Percentiles rank a stretch among this genome's conserved stretches.
These are phyloP conservation scores for Synaphobranchus kaupii DNA, from an alignment of 2,797 vertebrate genomes.

Conservation along the genomic window DNA sequence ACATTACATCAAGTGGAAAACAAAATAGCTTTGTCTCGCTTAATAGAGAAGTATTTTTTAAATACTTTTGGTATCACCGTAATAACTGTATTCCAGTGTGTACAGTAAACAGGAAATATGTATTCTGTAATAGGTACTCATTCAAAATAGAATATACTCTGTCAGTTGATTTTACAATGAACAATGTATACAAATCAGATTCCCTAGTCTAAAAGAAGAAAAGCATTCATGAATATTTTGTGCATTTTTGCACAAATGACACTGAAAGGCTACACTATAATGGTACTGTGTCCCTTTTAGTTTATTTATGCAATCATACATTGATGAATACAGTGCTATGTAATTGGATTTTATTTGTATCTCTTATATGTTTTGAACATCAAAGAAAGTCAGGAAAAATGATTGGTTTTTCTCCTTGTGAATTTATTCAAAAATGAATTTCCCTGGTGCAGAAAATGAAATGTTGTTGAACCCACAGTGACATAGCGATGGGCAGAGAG, in stretches of 20 bases:
- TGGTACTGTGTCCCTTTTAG: not conserved
- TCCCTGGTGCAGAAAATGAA: not conserved
- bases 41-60: not conserved
- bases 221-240: not conserved
- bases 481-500: too few relatives aligned
- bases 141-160: too few relatives aligned
- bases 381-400: not conserved
- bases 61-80: not conserved
- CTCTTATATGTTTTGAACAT: not conserved
- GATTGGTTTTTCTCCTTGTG: not conserved
- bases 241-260: not conserved
- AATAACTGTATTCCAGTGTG: not conserved
- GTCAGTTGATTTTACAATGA: too few relatives aligned
- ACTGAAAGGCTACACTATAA: not conserved
- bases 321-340: not conserved
- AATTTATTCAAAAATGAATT: not conserved
- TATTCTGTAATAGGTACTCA: not conserved
- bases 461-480: not conserved
- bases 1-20: not conserved
- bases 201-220: too few relatives aligned
- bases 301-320: not conserved
- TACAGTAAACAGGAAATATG: not conserved
- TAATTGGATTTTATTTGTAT: not conserved
- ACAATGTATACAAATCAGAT: too few relatives aligned
- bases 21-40: not conserved